A percentile compares a stretch with the other conserved stretches of the same genome.
phyloP scores from a whole-genome alignment of 2,888 invertebrate species.

The Amiota communis region DNA sequence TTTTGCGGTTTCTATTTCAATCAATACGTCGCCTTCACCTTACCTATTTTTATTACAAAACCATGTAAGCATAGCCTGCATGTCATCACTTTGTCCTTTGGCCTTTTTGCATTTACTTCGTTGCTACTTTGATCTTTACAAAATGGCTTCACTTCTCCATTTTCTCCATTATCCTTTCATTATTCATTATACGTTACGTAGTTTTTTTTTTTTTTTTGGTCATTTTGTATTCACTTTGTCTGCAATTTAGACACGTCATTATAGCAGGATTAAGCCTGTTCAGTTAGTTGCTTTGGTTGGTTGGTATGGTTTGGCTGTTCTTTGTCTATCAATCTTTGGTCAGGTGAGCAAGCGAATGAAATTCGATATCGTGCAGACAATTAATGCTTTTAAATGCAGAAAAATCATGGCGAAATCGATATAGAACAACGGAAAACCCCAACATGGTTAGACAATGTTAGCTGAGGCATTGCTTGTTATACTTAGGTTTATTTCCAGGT shows the following conservation, averaged over 20 bases:
- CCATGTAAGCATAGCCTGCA: slow-evolving; percentile 10
- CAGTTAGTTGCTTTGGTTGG: no score
- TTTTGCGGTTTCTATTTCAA: slow-evolving; percentile 29
- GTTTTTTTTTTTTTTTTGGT: not conserved
- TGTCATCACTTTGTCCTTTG: slow-evolving; percentile 6
- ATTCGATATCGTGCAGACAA: slow-evolving; percentile 25
- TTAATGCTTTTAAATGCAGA: slow-evolving; percentile 12
- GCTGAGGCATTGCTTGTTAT: no score
- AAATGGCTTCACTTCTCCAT: slow-evolving; percentile 22
- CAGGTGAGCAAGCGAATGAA: not conserved
- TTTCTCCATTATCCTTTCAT: not conserved
- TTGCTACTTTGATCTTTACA: slow-evolving; percentile 23
- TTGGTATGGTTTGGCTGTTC: no score
- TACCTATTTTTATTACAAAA: not conserved
- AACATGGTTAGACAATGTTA: no score
- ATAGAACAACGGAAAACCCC: not conserved
- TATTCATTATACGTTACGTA: not conserved
- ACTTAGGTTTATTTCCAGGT: no score
- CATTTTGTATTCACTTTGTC: slow-evolving; percentile 17
- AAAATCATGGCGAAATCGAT: slow-evolving; percentile 18
- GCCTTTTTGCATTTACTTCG: slow-evolving; percentile 7
- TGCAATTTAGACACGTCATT: slow-evolving; percentile 22
- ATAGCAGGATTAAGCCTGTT: not conserved
- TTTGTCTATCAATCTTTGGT: no score
- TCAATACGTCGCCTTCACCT: not conserved